Evolutionary conservation across 2,888 invertebrate species (phyloP).

Genomic region (Sesia apiformis): DNA sequence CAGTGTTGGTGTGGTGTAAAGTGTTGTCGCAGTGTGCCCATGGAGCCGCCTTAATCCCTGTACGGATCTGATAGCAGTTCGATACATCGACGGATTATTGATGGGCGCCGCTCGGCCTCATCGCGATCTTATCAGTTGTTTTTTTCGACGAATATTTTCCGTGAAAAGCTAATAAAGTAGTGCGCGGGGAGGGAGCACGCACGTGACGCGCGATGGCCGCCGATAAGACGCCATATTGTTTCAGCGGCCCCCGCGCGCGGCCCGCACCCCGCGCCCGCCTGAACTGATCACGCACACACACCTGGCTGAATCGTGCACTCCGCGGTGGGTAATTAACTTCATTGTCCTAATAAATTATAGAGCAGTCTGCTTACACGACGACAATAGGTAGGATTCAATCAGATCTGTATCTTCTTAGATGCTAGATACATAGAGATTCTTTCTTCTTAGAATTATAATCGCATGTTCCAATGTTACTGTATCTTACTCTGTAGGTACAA

Average conservation of each 20-base stretch:
- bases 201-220: conserved; percentile 41
- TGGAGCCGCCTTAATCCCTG: background rate
- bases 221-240: conserved; percentile 62
- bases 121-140: conserved; percentile 64
- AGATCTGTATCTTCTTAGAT: too few relatives aligned
- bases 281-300: background rate
- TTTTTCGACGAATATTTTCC: conserved; percentile 63
- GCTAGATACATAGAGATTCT: too few relatives aligned
- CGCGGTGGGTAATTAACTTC: background rate
- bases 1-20: too few relatives aligned
- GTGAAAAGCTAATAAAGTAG: conserved; percentile 56
- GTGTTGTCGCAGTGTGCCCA: background rate
- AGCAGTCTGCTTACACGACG: too few relatives aligned
- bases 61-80: conserved; percentile 8
- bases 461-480: too few relatives aligned
- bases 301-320: background rate
- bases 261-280: background rate
- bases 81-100: conserved; percentile 51
- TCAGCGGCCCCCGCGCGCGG: conserved; percentile 20
- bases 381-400: too few relatives aligned
- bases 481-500: too few relatives aligned
- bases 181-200: conserved; percentile 15
- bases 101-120: conserved; percentile 59
- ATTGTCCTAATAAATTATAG: too few relatives aligned
- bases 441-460: too few relatives aligned